phyloP scores from a whole-genome alignment of 2,797 vertebrate genomes.

The Parotocinclus haroldoi region DNA sequence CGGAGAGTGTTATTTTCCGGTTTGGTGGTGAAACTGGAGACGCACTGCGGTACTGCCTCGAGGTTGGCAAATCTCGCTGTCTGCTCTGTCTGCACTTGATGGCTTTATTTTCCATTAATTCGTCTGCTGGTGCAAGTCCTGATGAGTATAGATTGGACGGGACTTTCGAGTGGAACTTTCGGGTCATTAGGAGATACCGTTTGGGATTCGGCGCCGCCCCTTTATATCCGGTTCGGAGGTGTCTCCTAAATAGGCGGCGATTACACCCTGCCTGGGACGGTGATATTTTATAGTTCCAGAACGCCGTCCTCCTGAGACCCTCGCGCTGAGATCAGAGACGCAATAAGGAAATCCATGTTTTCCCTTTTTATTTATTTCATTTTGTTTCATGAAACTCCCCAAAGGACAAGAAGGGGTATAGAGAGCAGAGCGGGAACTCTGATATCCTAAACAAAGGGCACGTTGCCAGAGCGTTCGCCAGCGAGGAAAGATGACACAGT shows the following conservation, averaged over 20 bases:
- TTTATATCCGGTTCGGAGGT: too few species aligned
- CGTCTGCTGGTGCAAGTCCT: neutral
- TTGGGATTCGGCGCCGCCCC: too few species aligned
- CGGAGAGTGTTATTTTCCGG: slow-evolving; percentile 63
- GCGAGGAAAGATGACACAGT: slow-evolving; percentile 65
- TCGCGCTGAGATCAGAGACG: slow-evolving; percentile 50
- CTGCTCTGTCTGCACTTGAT: slow-evolving; percentile 56
- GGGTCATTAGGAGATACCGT: neutral
- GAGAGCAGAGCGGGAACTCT: slow-evolving; percentile 70
- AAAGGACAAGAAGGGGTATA: slow-evolving; percentile 63
- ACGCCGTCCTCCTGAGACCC: slow-evolving; percentile 59
- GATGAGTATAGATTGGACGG: neutral
- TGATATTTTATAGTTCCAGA: slow-evolving; percentile 63
- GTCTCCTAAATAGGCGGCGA: slow-evolving; percentile 45
- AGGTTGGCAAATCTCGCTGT: slow-evolving; percentile 59
- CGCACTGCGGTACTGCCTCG: slow-evolving; percentile 51
- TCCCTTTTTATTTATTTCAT: slow-evolving; percentile 22
- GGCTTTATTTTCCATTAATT: slow-evolving; percentile 42
- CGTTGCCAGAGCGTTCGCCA: slow-evolving; percentile 66
- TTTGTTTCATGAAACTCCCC: slow-evolving; percentile 74
- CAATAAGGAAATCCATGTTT: slow-evolving; percentile 69
- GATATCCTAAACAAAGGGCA: slow-evolving; percentile 79
- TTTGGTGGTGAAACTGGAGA: slow-evolving; percentile 74
- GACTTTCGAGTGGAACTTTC: neutral
- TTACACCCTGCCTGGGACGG: slow-evolving; percentile 53